Percentiles rank a stretch among this genome's conserved stretches.
These are phyloP conservation scores for Busseola fusca DNA, from an alignment of 2,888 invertebrate species.

Conservation along the genomic window DNA sequence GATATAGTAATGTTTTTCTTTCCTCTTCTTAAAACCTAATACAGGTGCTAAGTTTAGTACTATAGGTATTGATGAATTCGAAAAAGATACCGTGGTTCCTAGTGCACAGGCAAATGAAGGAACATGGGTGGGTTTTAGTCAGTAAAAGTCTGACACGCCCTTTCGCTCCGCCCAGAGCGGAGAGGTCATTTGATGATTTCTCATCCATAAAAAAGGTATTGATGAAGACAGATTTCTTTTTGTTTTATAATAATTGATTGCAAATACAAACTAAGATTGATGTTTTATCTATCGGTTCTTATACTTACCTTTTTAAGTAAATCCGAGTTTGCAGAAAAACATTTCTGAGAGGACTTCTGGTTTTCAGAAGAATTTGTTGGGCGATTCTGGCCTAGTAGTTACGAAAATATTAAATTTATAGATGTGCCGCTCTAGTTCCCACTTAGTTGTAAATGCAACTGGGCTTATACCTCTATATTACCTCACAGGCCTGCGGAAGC, in stretches of 20 bases:
- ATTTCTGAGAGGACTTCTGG: background rate
- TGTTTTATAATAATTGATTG: too few species aligned
- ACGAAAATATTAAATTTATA: background rate
- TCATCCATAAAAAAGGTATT: too few species aligned
- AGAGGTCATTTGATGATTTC: too few species aligned
- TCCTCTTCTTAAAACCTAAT: background rate
- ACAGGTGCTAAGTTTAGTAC: background rate
- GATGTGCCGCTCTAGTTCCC: background rate
- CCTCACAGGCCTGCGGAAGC: constrained; percentile 96
- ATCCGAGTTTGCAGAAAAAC: background rate
- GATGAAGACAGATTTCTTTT: too few species aligned
- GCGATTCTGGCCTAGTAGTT: too few species aligned
- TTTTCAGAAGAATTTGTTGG: background rate
- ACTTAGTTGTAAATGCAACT: background rate
- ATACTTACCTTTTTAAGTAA: too few species aligned
- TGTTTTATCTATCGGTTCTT: background rate
- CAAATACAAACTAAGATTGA: background rate
- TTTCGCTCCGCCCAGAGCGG: too few species aligned
- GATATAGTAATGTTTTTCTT: background rate
- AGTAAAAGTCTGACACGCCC: too few species aligned
- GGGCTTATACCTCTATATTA: background rate
- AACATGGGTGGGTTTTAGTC: too few species aligned
- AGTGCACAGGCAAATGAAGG: too few species aligned
- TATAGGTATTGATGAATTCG: too few species aligned
- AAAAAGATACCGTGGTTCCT: too few species aligned